phyloP scores from a whole-genome alignment of 2,888 invertebrate genomes.

The Trichopoda pennipes region DNA sequence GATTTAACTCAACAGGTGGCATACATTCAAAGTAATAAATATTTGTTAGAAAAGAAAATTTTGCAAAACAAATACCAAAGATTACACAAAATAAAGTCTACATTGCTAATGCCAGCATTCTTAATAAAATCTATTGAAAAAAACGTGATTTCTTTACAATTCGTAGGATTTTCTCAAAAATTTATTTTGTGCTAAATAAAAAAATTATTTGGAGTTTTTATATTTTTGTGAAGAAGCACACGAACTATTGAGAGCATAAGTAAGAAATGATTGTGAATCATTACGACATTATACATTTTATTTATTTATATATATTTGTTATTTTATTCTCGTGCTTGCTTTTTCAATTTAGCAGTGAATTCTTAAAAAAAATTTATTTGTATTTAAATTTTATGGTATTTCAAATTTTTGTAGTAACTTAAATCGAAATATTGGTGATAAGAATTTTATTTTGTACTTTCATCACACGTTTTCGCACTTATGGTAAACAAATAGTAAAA shows the following conservation, averaged over 20 bases:
- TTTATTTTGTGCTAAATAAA: slow-evolving; percentile 9
- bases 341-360: slow-evolving; percentile 20
- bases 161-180: slow-evolving; percentile 53
- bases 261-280: slow-evolving; percentile 11
- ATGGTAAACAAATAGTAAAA: slow-evolving; percentile 41
- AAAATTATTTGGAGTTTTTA: slow-evolving; percentile 50
- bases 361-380: slow-evolving; percentile 37
- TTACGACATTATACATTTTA: slow-evolving; percentile 49
- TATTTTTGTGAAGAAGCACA: too few species aligned
- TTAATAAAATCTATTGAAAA: slow-evolving; percentile 18
- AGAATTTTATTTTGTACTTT: slow-evolving; percentile 47
- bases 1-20: slow-evolving; percentile 56
- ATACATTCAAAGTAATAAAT: slow-evolving; percentile 23
- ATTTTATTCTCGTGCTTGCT: not conserved
- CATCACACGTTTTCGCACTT: slow-evolving; percentile 70
- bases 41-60: slow-evolving; percentile 3
- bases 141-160: slow-evolving; percentile 64
- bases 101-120: slow-evolving; percentile 52
- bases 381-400: slow-evolving; percentile 57
- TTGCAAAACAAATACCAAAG: slow-evolving; percentile 44
- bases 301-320: slow-evolving; percentile 43
- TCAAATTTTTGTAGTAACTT: slow-evolving; percentile 51
- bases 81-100: slow-evolving; percentile 44
- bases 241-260: slow-evolving; percentile 9
- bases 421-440: slow-evolving; percentile 51